Percentiles rank a stretch among this genome's conserved stretches.
Evolutionary conservation across 2,888 invertebrate genomes (phyloP).

Genomic region (Synergus gifuensis): DNA sequence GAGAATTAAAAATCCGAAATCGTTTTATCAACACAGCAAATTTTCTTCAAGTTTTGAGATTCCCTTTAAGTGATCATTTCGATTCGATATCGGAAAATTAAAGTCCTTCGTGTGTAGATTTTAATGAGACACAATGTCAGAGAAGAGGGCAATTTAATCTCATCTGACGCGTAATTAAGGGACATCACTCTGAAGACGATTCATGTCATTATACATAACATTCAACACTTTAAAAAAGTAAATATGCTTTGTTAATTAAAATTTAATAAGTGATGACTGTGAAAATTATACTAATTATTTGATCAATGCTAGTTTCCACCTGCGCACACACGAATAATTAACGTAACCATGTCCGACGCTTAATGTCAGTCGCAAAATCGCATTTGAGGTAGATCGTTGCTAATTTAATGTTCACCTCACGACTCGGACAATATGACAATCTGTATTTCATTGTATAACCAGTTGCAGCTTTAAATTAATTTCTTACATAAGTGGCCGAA

Average conservation of each 20-base stretch:
- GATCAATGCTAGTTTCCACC: slow-evolving; percentile 31
- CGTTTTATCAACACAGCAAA: background rate
- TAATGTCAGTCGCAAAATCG: slow-evolving; percentile 30
- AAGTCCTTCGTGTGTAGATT: background rate
- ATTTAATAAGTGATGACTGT: background rate
- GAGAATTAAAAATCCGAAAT: background rate
- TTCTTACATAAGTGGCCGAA: background rate
- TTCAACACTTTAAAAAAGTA: too few relatives aligned
- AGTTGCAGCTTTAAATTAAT: slow-evolving; percentile 21
- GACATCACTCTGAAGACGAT: background rate
- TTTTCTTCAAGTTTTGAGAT: background rate
- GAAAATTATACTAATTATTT: background rate
- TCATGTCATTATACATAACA: background rate
- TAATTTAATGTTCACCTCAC: slow-evolving; percentile 31
- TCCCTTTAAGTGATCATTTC: background rate
- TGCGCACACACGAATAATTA: slow-evolving; percentile 11
- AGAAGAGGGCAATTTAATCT: background rate
- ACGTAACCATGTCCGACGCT: slow-evolving; percentile 24
- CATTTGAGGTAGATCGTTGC: slow-evolving; percentile 34
- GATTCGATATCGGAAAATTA: background rate
- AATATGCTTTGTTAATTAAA: background rate
- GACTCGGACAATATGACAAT: slow-evolving; percentile 16
- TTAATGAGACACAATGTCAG: slow-evolving; percentile 32
- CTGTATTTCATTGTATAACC: slow-evolving; percentile 1
- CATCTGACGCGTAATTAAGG: slow-evolving; percentile 8